Evolutionary conservation across 2,797 vertebrate species (phyloP).

Genomic region (Pelodytes ibericus): DNA sequence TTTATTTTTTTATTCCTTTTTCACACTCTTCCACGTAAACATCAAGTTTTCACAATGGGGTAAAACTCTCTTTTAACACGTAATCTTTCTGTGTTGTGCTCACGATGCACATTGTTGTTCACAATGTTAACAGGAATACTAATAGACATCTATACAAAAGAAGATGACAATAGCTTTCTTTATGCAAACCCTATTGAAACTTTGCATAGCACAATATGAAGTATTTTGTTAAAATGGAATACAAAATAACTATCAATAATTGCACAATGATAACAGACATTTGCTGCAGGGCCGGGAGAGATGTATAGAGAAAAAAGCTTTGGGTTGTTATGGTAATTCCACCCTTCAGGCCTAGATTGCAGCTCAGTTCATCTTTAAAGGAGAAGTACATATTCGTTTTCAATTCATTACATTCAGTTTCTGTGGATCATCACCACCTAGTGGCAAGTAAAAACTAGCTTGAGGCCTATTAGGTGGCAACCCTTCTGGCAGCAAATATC

Average conservation of each 20-base stretch:
- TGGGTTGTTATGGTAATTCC: too few relatives aligned
- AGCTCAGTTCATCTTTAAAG: neutral
- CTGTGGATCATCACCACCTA: too few relatives aligned
- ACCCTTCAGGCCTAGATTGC: neutral
- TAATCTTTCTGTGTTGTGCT: neutral
- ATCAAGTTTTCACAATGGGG: too few relatives aligned
- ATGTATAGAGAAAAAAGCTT: neutral
- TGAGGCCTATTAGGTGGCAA: too few relatives aligned
- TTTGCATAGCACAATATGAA: neutral
- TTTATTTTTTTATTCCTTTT: too few relatives aligned
- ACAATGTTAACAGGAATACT: constrained; percentile 7
- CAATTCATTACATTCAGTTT: neutral
- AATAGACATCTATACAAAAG: constrained; percentile 1
- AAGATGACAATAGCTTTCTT: neutral
- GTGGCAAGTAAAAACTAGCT: too few relatives aligned
- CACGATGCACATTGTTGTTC: neutral
- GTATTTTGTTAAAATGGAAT: neutral
- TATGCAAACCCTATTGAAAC: neutral
- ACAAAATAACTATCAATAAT: constrained; percentile 1
- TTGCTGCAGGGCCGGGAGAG: neutral
- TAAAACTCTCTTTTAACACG: neutral
- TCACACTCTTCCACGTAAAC: too few relatives aligned
- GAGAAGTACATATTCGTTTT: neutral
- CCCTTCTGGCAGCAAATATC: too few relatives aligned
- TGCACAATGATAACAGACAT: constrained; percentile 5